Base-by-base conservation (phyloP, 2,797 vertebrate genomes). In the Danio jaintianensis region DNA sequence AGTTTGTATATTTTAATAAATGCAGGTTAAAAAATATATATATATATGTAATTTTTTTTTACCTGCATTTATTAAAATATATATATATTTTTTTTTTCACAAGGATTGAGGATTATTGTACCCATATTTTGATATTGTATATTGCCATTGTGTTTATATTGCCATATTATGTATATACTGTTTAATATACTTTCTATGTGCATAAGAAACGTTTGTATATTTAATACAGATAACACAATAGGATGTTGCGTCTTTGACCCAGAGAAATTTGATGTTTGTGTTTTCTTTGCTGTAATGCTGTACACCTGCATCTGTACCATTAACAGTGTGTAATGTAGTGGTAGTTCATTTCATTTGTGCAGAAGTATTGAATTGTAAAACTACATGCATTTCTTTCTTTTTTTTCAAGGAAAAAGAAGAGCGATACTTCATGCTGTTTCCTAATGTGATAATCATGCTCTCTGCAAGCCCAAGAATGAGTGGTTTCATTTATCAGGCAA, bases 381-480 rank as follows among this genome's bases (percentile, higher is more conserved):
- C 69, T 29, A 6, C 64, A 56, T 66, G 18, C 42, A 18, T 52
- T 61, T 64, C 6, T 73, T 45, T 75, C 63, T 9, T 58, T 56
- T 55, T 74, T 56, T 55, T 74, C 1, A 88, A 99, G 98, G 98
- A 99, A 75, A 98, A 96, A 90, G 97, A 99, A 50, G 98, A 99
- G 84, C 92, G 96, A 0, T 99, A 99, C 88, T 91, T 99, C 69
- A 94, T 99, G 95, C 91, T 99, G 83, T 99, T 99, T 90, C 92
- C 97, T n/a, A 96, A 89, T 6, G 74, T 95, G 85, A 85, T 99
- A 76, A 90, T 99, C 76, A 96, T 98, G 94, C 91, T 99, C 38
- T 98, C 97, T 11, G 96, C 97, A 82, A 99, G 97, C 89, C 96
- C 97, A 72, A 94, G 97, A 73, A 99, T 99, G 98, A 99, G 97